Conservation (phyloP, 2,113 vertebrate genomes). For the Chionodraco myersi region DNA sequence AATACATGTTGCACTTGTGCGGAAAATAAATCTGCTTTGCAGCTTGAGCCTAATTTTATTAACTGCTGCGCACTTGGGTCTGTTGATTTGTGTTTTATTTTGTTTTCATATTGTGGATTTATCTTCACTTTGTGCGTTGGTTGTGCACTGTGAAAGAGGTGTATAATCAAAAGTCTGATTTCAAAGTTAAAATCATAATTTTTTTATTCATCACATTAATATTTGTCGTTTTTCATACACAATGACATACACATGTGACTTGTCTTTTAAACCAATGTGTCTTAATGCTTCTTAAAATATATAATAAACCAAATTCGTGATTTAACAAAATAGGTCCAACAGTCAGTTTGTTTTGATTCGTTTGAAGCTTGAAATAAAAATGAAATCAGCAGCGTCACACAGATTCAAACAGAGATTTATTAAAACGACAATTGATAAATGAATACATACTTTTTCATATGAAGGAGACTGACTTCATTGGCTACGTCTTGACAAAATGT, state of each 20-base stretch:
- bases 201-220: neutral
- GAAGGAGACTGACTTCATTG: slow-evolving; percentile 59
- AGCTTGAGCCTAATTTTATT: neutral
- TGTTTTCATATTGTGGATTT: neutral
- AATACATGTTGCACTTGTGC: neutral
- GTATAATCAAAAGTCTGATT: neutral
- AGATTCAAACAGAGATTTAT: slow-evolving; percentile 76
- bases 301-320: neutral
- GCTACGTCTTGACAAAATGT: slow-evolving; percentile 62
- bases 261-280: neutral
- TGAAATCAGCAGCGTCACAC: slow-evolving; percentile 43
- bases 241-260: neutral
- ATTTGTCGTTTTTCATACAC: neutral
- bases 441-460: slow-evolving; percentile 66
- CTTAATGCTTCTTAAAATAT: neutral
- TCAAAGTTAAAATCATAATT: neutral
- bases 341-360: neutral
- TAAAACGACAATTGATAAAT: slow-evolving; percentile 73
- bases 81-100: neutral
- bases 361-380: slow-evolving; percentile 32
- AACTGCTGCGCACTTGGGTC: neutral
- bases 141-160: neutral
- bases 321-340: neutral
- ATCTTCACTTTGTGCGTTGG: neutral
- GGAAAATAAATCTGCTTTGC: neutral